Evolutionary conservation across 1,140 invertebrate genomes (phyloP).

Genomic region (Trigoniulus corallinus): DNA sequence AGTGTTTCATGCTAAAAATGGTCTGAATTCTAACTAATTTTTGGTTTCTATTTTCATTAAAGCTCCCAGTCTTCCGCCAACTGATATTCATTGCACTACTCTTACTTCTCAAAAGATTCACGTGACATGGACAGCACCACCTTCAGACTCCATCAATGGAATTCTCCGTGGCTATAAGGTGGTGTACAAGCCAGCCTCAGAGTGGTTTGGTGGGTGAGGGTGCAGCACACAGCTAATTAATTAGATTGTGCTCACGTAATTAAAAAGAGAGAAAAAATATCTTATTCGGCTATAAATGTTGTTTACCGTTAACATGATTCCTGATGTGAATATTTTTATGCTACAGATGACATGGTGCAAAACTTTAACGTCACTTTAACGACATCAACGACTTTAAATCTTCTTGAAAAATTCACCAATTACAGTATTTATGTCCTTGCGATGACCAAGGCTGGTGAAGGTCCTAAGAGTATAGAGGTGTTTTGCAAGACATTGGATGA

Average conservation of each 20-base stretch:
- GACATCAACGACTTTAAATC: constrained; percentile 16
- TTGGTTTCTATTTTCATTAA: constrained; percentile 7
- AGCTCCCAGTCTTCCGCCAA: constrained; percentile 49
- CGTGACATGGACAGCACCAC: constrained; percentile 82
- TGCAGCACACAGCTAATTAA: not conserved
- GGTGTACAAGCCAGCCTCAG: constrained; percentile 77
- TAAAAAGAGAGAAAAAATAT: not conserved
- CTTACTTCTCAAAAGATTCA: constrained; percentile 83
- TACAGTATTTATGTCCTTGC: constrained; percentile 31
- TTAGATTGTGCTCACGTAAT: not conserved
- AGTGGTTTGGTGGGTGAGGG: constrained; percentile 64
- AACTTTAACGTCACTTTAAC: not conserved
- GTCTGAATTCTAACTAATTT: not conserved
- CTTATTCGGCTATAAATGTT: not conserved
- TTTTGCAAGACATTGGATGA: constrained; percentile 25
- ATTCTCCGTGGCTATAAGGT: constrained; percentile 94
- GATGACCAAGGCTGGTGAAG: constrained; percentile 34
- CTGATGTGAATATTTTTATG: not conserved
- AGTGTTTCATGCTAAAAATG: too few relatives aligned
- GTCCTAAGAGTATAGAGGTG: constrained; percentile 25
- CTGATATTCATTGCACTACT: constrained; percentile 76
- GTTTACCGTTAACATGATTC: not conserved
- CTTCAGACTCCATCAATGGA: constrained; percentile 74
- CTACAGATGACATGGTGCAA: not conserved
- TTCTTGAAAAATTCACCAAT: constrained; percentile 28